These are phyloP conservation scores for Episyrphus balteatus DNA, from an alignment of 1,140 invertebrate genomes.

Conservation along the genomic window DNA sequence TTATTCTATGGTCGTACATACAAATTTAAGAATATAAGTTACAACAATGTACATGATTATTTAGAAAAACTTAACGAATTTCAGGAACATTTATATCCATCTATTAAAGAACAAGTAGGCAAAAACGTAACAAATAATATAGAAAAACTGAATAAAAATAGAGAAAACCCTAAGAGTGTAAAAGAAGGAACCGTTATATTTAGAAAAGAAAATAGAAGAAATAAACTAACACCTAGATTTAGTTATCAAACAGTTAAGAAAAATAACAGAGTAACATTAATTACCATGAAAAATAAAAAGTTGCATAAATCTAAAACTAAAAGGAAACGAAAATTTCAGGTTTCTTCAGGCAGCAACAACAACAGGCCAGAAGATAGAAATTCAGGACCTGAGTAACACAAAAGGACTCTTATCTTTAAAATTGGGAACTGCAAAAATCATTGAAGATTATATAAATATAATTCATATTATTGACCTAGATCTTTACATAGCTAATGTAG, in stretches of 20 bases:
- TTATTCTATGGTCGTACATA: conserved; percentile 4
- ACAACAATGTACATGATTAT: conserved; percentile 6
- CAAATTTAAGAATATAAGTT: conserved; percentile 3
- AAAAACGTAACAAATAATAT: neutral
- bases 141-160: neutral
- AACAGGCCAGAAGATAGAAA: too few relatives aligned
- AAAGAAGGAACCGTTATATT: neutral
- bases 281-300: conserved; percentile 3
- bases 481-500: too few relatives aligned
- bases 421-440: too few relatives aligned
- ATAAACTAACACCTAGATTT: conserved; percentile 3
- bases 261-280: conserved; percentile 1
- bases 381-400: too few relatives aligned
- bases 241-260: neutral
- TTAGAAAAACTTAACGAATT: conserved; percentile 6
- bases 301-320: conserved; percentile 5
- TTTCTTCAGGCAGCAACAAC: too few relatives aligned
- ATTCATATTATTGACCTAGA: too few relatives aligned
- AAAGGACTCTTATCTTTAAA: too few relatives aligned
- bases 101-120: neutral
- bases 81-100: neutral
- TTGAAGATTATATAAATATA: too few relatives aligned
- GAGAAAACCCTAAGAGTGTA: neutral
- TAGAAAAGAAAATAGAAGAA: conserved; percentile 6
- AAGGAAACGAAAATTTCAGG: too few relatives aligned